Percentiles rank a stretch among this genome's conserved stretches.
Conservation (phyloP, 2,888 invertebrate species). For the Cataglyphis altisquamis region DNA sequence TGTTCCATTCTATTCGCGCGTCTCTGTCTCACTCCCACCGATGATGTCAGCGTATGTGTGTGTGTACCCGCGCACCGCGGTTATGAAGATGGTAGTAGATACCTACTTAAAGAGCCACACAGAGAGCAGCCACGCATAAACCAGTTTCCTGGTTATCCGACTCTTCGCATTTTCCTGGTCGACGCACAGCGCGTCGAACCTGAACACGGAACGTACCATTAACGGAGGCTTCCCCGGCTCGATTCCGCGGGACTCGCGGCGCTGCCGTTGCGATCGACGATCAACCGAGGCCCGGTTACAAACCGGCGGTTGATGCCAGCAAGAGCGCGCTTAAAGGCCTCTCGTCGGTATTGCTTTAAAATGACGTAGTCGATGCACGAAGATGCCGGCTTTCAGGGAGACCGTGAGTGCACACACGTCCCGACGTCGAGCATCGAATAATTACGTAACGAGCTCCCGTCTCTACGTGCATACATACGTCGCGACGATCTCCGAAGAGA, state of each 20-base stretch:
- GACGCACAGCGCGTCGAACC: slow-evolving; percentile 80
- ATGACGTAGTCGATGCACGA: slow-evolving; percentile 31
- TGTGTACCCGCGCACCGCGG: slow-evolving; percentile 34
- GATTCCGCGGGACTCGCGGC: slow-evolving; percentile 59
- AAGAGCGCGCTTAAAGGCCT: slow-evolving; percentile 59
- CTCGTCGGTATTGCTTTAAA: slow-evolving; percentile 61
- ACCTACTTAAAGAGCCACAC: slow-evolving; percentile 76
- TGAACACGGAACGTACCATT: slow-evolving; percentile 81
- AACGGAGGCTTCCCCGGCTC: slow-evolving; percentile 75
- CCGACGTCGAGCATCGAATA: slow-evolving; percentile 69
- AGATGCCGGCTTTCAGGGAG: slow-evolving; percentile 29
- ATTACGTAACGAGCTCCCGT: slow-evolving; percentile 71
- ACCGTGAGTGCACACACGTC: slow-evolving; percentile 54
- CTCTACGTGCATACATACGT: slow-evolving; percentile 36
- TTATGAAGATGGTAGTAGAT: slow-evolving; percentile 75
- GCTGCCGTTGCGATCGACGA: slow-evolving; percentile 66
- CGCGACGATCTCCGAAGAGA: slow-evolving; percentile 40
- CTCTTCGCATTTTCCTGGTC: slow-evolving; percentile 82
- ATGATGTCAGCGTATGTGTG: slow-evolving; percentile 64
- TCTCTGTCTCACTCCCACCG: slow-evolving; percentile 60
- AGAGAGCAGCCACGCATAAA: slow-evolving; percentile 83
- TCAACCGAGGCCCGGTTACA: slow-evolving; percentile 56
- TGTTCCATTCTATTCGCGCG: slow-evolving; percentile 59
- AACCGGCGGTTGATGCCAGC: slow-evolving; percentile 61
- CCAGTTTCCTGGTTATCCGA: slow-evolving; percentile 85